These are phyloP conservation scores for Acrobeloides nanus DNA, from an alignment of 2,888 invertebrate genomes.

Conservation along the genomic window DNA sequence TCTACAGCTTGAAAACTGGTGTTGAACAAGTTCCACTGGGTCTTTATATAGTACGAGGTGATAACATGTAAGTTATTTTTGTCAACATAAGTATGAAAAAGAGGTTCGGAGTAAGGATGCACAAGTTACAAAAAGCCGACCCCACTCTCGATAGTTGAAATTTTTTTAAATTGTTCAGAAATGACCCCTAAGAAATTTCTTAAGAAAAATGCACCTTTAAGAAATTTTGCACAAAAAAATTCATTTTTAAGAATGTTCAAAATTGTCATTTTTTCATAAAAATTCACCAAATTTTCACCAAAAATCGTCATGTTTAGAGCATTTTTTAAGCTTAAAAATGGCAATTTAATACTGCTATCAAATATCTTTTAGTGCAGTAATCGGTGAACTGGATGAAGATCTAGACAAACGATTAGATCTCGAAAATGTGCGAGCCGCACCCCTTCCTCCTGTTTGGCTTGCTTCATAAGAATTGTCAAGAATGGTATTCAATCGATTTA, in stretches of 20 bases:
- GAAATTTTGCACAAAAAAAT: no score
- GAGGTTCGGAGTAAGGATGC: neutral
- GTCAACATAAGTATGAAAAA: neutral
- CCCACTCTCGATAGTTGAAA: no score
- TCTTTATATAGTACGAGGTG: conserved; percentile 91
- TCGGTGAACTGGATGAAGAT: conserved; percentile 62
- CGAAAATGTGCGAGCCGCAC: conserved; percentile 60
- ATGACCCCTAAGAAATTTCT: no score
- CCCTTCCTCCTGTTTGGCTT: conserved; percentile 57
- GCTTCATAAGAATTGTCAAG: conserved; percentile 9
- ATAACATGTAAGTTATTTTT: conserved; percentile 72
- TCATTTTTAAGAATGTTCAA: no score
- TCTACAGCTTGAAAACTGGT: conserved; percentile 66
- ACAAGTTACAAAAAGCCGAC: no score
- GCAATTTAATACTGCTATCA: no score
- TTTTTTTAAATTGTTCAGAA: conserved; percentile 5
- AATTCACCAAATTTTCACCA: neutral
- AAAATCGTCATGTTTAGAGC: conserved; percentile 13
- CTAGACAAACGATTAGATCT: conserved; percentile 60
- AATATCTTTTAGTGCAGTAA: conserved; percentile 60
- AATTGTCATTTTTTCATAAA: no score
- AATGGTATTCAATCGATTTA: neutral
- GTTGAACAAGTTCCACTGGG: conserved; percentile 92
- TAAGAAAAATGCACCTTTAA: no score
- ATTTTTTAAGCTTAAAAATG: no score